A percentile compares a stretch with the other conserved stretches of the same genome.
Conservation (phyloP, 2,113 vertebrate genomes). For the Microtus ochrogaster region DNA sequence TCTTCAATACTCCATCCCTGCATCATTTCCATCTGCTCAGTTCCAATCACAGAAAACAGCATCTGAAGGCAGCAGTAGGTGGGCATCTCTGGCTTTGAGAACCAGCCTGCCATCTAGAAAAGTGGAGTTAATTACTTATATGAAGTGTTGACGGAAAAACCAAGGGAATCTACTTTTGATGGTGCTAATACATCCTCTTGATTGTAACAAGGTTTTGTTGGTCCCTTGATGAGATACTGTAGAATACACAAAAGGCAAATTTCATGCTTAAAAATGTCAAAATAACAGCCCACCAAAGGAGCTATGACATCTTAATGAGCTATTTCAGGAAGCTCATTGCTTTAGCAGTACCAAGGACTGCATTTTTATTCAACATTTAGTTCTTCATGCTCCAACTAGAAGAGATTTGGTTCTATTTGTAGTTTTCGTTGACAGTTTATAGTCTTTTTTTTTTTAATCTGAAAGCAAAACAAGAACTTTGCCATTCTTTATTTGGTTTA, state of each 20-base stretch:
- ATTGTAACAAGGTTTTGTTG: conserved; percentile 63
- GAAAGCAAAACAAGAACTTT: conserved; percentile 36
- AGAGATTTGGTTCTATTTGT: neutral
- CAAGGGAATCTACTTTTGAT: conserved; percentile 47
- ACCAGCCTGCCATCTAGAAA: conserved; percentile 36
- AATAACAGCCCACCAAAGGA: conserved; percentile 55
- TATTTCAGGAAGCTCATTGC: conserved; percentile 33
- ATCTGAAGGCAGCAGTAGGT: neutral
- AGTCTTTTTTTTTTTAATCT: neutral
- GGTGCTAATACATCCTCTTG: conserved; percentile 38
- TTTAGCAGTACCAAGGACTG: neutral
- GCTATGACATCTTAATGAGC: conserved; percentile 65
- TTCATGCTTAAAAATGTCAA: conserved; percentile 66
- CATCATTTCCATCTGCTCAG: conserved; percentile 21
- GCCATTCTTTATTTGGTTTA: neutral
- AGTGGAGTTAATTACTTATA: conserved; percentile 64
- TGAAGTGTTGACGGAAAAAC: conserved; percentile 38
- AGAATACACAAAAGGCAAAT: conserved; percentile 68
- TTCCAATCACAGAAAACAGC: neutral
- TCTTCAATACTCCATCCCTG: neutral
- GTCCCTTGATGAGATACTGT: conserved; percentile 50
- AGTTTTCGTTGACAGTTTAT: neutral
- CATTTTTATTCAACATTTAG: conserved; percentile 32
- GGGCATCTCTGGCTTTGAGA: conserved; percentile 45
- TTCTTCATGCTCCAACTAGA: neutral